phyloP scores from a whole-genome alignment of 2,113 vertebrate species.

The Grus americana region DNA sequence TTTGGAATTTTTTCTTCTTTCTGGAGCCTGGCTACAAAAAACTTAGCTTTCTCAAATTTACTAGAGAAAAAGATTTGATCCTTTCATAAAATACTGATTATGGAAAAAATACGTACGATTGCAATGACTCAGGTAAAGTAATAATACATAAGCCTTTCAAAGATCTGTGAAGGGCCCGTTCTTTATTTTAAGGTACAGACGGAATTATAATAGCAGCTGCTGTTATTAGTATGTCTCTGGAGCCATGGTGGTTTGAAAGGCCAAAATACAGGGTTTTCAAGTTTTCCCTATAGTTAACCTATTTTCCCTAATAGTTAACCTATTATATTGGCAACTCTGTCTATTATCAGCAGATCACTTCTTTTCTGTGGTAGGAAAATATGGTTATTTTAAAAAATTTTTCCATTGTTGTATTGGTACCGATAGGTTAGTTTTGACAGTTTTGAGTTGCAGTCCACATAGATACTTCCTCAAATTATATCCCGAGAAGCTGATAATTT shows the following conservation, averaged over 20 bases:
- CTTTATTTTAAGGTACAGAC: neutral
- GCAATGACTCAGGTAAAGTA: neutral
- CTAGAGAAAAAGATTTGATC: neutral
- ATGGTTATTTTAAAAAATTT: neutral
- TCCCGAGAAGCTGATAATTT: neutral
- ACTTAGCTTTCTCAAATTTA: neutral
- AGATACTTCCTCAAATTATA: neutral
- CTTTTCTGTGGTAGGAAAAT: neutral
- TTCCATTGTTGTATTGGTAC: neutral
- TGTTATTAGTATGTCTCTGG: neutral
- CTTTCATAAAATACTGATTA: neutral
- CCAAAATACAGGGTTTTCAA: neutral
- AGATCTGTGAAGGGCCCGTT: neutral
- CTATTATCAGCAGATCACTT: neutral
- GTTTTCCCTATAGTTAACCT: neutral
- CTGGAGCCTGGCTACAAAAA: neutral
- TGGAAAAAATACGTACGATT: neutral
- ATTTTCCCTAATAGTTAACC: neutral
- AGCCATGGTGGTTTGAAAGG: neutral
- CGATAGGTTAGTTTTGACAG: neutral
- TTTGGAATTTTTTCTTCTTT: neutral
- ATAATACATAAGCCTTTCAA: neutral
- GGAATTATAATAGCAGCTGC: neutral
- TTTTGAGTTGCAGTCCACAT: neutral
- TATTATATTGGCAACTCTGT: neutral